Evolutionary conservation across 1,140 invertebrate genomes (phyloP), one percentile per base, ranked within the genome.

Genomic region (Phthorimaea operculella): DNA sequence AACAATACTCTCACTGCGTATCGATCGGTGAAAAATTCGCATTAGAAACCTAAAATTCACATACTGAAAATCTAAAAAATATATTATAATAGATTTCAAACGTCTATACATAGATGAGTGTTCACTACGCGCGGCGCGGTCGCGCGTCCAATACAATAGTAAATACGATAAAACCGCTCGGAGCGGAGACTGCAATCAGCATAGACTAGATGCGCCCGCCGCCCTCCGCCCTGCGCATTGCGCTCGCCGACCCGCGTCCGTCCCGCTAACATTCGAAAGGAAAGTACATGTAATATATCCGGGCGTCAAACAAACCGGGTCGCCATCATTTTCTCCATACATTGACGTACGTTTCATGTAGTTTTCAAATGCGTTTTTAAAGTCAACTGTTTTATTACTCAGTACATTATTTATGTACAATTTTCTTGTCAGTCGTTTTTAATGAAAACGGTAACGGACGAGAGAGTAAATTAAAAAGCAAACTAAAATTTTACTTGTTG

Each of bases 1-100:
- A 77, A 79, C 74, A 71, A 73, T 72, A 73, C 70, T 70, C 65
- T 78, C 80, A 82, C 75, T 77, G 75, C 72, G 61, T 75, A 76
- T 78, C 69, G 64, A 80, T 74, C 69, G 70, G 76, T 82, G 81
- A 84, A 82, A 82, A 79, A 83, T 60, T 83, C 71, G 74, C 76
- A 65, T 76, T 78, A 77, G 78, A 84, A 84, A 82, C 79, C 74
- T 82, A 83, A 85, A 84, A 75, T 78, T 64, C 76, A 82, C 74
- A 72, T 81, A 82, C 73, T 79, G 81, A 81, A 82, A 80, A 68
- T 83, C 79, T 82, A 81, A 84, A 28, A 81, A 82, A 82, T 82
- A 84, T 80, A 83, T 83, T 79, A 81, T 82, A 79, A 81, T 79
- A 84, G 74, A 83, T 80, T 82, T 79, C 70, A 75, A 82, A 82